Evolutionary conservation across 2,888 invertebrate genomes (phyloP), one percentile per base, ranked within the genome.

Genomic region (Lissocephala sabroskyi): DNA sequence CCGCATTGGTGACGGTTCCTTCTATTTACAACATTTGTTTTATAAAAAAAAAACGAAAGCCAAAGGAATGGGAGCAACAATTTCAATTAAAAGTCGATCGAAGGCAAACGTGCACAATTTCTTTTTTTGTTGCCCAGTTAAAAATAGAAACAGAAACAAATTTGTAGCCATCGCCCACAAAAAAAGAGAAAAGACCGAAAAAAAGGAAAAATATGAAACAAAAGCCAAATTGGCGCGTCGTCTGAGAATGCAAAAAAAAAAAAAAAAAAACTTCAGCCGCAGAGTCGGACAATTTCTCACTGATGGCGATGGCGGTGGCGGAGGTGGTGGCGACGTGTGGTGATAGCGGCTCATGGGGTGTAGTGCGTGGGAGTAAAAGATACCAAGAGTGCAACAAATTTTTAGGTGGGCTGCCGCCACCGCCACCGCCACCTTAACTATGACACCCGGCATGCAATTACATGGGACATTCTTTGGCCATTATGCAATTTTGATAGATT

Each of bases 161-260:
- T n/a, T n/a, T n/a, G n/a, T 23, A 23, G 23, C 23, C 3, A 23
- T 5, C 23, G 23, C 4, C 37, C 32, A n/a, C n/a, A 35, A 26
- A 56, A 43, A 48, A 49, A 39, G 42, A 43, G 36, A 46, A 44
- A 19, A 42, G 45, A 35, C 45, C 35, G 45, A 39, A 40, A 10
- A 18, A 17, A 37, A 26, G 14, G 29, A 16, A 37, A 30, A 18
- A 28, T 37, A 29, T 37, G 55, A 11, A 30, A 30, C 3, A 30
- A 7, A 30, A 3, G 30, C 30, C 4, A 4, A 30, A 10, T 35
- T 35, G 10, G 16, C 35, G 33, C 48, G 47, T 58, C 48, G 65
- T 65, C 68, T 65, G 62, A 61, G 62, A 67, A 67, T 64, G 68
- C 68, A 53, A 42, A 47, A 29, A 42, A 39, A 44, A 26, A 39